Base-by-base conservation (phyloP, 2,113 vertebrate species). In the Neolamprologus hecqui region DNA sequence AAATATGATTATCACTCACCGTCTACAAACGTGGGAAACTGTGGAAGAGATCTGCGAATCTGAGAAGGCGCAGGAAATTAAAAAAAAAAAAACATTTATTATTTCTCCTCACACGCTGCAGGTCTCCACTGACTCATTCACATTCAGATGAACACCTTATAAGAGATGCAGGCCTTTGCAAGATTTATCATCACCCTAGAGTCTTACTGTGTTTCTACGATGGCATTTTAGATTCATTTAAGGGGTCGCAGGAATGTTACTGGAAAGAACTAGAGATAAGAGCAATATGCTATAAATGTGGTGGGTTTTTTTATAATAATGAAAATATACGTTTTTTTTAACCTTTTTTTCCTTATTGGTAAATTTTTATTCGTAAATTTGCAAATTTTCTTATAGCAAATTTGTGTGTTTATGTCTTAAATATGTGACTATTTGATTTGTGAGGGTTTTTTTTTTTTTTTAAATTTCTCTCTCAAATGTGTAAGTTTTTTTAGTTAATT, bases 21-120 rank as follows among this genome's bases (percentile, higher is more conserved):
- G 95, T 99, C 98, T 87, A 99, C 98, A 89, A 98, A 99, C 6
- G 98, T 98, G 88, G 98, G 98, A 93, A 99, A 99, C n/a, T 97
- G 97, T 90, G 98, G 97, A 96, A 99, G 96, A 95, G 97, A 97
- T 96, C 97, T 98, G 94, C 97, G 97, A 82, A 97, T 96, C 98
- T 99, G 97, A 90, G 96, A 79, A 97, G 93, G 19, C 12, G 63
- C 12, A 82, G 42, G 42, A 77, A 47, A 75, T 75, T 14, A 28
- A 42, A 7, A 63, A 17, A 60, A 28, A 28, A 60, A 65, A 54
- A 45, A 42, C 53, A 7, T 7, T 63, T n/a, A 35, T 53, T 81
- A 81, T 58, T 87, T 89, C 37, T 28, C 7, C 35, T 88, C 68
- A 79, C 82, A 81, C 9, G 47, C 33, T 75, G 33, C 80, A 82